Base-by-base conservation (phyloP, 1,140 invertebrate genomes). In the Octopus sinensis region DNA sequence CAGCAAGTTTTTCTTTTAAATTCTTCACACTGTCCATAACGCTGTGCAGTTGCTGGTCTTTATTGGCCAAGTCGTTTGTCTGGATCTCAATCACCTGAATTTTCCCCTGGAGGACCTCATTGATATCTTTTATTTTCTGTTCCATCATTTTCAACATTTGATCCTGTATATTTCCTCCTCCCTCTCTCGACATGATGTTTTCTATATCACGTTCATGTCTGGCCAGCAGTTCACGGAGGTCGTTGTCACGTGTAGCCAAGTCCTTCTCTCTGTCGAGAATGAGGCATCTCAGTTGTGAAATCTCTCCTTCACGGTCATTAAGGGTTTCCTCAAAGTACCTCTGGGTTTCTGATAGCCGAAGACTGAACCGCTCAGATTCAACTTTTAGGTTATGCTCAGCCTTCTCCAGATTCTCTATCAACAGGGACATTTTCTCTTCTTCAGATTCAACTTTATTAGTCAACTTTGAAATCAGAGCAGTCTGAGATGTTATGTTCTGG, bases 321-420 rank as follows among this genome's bases (percentile, higher is more conserved):
- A 90, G 83, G 71, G 86, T 87, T 84, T 90, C 89, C 81, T 90
- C 88, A 82, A 90, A 90, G 83, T 90, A 88, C 79, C 86, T 87
- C 76, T 90, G 88, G 13, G 88, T 86, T 82, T 90, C 88, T 9
- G 83, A 82, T 17, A 90, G 84, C 68, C 86, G 85, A 53, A 88
- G 82, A 82, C 88, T 85, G 79, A 89, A 90, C 68, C 82, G 83
- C 53, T 89, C 88, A 53, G 83, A 86, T 81, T 88, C 88, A 52
- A 84, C 80, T 83, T 88, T 88, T 6, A 90, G 83, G 53, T 87
- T 85, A 53, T 88, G 86, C 52, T 89, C 86, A 9, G 86, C 83
- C 71, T 88, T 87, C 12, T 85, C 79, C n/a, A 87, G 79, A 53
- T 87, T 82, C 82, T 89, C 88, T 52, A 77, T 83, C 1, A 88